phyloP scores from a whole-genome alignment of 2,888 invertebrate species.

The Agrochola circellaris region DNA sequence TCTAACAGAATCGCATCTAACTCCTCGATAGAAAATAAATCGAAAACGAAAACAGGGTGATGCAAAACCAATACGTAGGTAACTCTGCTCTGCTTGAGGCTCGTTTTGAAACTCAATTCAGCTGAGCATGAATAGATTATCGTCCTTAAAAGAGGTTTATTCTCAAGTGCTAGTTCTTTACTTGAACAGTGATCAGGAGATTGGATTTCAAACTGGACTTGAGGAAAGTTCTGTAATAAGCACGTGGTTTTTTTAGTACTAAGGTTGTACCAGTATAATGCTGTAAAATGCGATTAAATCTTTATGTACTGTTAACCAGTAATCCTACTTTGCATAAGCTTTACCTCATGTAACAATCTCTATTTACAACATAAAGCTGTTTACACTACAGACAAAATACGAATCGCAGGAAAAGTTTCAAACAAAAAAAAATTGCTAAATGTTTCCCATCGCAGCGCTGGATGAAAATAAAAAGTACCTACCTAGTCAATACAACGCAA shows the following conservation, averaged over 20 bases:
- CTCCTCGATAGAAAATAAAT: background rate
- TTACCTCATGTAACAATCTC: conserved; percentile 14
- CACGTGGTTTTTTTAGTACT: conserved; percentile 4
- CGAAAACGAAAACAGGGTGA: background rate
- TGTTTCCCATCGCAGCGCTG: conserved; percentile 9
- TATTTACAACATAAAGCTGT: conserved; percentile 13
- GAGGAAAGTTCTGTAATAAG: background rate
- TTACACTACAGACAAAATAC: conserved; percentile 25
- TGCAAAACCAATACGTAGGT: background rate
- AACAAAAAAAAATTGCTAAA: conserved; percentile 12
- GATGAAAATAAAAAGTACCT: conserved; percentile 42
- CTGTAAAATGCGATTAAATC: conserved; percentile 22
- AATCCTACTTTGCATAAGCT: conserved; percentile 31
- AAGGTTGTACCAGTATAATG: conserved; percentile 1
- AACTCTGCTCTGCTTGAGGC: background rate
- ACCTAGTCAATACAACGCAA: conserved; percentile 55
- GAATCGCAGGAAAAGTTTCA: background rate
- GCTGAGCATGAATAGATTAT: background rate
- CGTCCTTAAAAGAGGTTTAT: background rate
- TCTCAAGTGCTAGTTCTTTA: background rate
- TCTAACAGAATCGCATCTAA: too few species aligned
- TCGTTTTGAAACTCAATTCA: background rate
- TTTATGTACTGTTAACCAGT: conserved; percentile 32
- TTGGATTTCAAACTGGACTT: background rate
- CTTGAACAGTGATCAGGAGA: background rate